A percentile compares a stretch with the other conserved stretches of the same genome.
phyloP scores from a whole-genome alignment of 2,888 invertebrate species.

The Halocaridina rubra region DNA sequence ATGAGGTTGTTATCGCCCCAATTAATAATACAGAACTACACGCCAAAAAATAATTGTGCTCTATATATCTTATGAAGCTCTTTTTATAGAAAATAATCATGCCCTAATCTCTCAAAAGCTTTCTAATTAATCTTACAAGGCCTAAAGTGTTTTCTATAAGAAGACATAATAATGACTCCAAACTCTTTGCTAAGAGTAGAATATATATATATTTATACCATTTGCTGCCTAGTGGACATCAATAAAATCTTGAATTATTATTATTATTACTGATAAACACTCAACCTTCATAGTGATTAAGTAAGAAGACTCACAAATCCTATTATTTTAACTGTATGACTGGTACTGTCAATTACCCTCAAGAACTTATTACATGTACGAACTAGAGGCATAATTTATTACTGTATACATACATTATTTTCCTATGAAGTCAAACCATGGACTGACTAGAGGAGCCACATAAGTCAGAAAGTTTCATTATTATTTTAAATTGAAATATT shows the following conservation, averaged over 20 bases:
- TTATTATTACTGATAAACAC: no score
- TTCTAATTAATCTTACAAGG: conserved; percentile 16
- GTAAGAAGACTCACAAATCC: background rate
- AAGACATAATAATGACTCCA: conserved; percentile 21
- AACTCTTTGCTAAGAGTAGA: conserved; percentile 8
- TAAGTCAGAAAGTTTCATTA: conserved; percentile 29
- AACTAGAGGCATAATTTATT: background rate
- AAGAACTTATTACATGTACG: background rate
- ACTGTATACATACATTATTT: no score
- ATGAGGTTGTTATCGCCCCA: background rate
- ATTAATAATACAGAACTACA: background rate
- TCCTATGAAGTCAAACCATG: background rate
- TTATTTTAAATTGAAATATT: background rate
- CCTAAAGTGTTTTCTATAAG: conserved; percentile 20
- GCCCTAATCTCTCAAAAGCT: conserved; percentile 36
- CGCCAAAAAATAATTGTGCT: conserved; percentile 1
- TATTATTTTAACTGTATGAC: background rate
- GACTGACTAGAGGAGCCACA: conserved; percentile 32
- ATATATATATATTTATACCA: background rate
- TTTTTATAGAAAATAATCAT: conserved; percentile 13
- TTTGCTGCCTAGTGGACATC: conserved; percentile 46
- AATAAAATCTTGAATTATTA: background rate
- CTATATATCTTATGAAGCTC: conserved; percentile 9
- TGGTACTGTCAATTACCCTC: background rate
- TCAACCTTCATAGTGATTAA: no score